These are phyloP conservation scores for Anolis sagrei DNA, from an alignment of 2,113 vertebrate genomes.

Conservation along the genomic window DNA sequence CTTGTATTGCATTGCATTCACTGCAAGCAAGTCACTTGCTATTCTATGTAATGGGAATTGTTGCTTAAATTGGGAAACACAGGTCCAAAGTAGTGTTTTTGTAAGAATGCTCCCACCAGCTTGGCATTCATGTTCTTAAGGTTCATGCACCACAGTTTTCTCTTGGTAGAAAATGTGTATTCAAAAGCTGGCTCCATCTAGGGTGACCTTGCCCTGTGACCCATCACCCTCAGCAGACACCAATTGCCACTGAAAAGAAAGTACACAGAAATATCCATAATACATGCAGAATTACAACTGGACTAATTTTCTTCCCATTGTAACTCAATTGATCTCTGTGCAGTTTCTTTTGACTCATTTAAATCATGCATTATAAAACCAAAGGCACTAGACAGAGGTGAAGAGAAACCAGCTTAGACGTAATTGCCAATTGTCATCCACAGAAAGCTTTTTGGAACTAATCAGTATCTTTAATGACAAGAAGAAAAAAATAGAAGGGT, in stretches of 20 bases:
- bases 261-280: slow-evolving; percentile 32
- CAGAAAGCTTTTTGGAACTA: not conserved
- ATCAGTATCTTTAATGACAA: slow-evolving; percentile 20
- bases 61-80: not conserved
- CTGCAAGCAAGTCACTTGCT: not conserved
- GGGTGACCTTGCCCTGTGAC: not conserved
- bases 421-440: slow-evolving; percentile 3
- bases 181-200: not conserved
- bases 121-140: not conserved
- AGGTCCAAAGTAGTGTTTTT: not conserved
- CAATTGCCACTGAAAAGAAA: not conserved
- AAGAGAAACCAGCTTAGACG: slow-evolving; percentile 27
- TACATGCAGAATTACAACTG: not conserved
- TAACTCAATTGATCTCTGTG: slow-evolving; percentile 13
- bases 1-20: not conserved
- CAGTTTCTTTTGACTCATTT: slow-evolving; percentile 26
- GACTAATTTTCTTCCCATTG: not conserved
- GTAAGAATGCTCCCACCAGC: not conserved
- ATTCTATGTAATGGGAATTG: not conserved
- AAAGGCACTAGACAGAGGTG: slow-evolving; percentile 10
- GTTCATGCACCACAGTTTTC: not conserved
- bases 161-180: not conserved
- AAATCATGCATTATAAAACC: slow-evolving; percentile 32
- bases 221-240: not conserved
- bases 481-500: not conserved